Evolutionary conservation across 2,797 vertebrate genomes (phyloP).

Genomic region (Ctenochaetus hawaiiensis): DNA sequence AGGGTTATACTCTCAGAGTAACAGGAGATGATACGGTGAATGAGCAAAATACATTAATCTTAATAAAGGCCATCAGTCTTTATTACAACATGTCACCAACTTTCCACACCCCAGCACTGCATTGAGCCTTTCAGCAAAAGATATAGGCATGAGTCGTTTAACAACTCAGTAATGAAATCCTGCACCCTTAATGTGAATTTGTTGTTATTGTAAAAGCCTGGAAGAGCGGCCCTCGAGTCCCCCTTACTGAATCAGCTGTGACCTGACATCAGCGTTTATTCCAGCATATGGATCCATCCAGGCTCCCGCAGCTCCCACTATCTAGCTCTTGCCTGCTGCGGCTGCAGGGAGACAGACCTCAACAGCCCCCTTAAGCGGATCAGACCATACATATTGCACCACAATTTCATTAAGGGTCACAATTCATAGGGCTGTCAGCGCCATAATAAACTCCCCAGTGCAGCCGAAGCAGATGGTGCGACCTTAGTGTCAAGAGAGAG

Average conservation of each 20-base stretch:
- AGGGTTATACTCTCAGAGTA: conserved; percentile 14
- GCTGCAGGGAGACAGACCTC: conserved; percentile 51
- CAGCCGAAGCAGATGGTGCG: conserved; percentile 72
- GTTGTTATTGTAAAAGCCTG: conserved; percentile 71
- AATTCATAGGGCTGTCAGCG: conserved; percentile 64
- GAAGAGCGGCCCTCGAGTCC: conserved; percentile 40
- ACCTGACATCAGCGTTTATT: conserved; percentile 74
- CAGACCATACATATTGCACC: conserved; percentile 69
- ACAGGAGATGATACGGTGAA: conserved; percentile 23
- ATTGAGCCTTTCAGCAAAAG: conserved; percentile 43
- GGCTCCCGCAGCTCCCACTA: conserved; percentile 42
- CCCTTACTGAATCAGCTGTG: conserved; percentile 70
- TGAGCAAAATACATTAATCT: conserved; percentile 56
- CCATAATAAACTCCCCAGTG: conserved; percentile 67
- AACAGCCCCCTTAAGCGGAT: conserved; percentile 63
- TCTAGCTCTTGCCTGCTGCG: conserved; percentile 25
- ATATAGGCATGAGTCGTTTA: conserved; percentile 63
- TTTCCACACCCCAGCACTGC: conserved; percentile 16
- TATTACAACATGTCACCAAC: conserved; percentile 49
- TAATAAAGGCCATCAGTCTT: conserved; percentile 62
- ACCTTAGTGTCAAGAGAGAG: conserved; percentile 49
- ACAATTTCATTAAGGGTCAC: conserved; percentile 79
- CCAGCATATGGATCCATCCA: conserved; percentile 52
- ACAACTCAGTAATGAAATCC: conserved; percentile 72
- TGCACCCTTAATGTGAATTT: conserved; percentile 58